Evolutionary conservation across 1,140 invertebrate species (phyloP), one percentile per base, ranked within the genome.

Genomic region (Sesamia nonagrioides): DNA sequence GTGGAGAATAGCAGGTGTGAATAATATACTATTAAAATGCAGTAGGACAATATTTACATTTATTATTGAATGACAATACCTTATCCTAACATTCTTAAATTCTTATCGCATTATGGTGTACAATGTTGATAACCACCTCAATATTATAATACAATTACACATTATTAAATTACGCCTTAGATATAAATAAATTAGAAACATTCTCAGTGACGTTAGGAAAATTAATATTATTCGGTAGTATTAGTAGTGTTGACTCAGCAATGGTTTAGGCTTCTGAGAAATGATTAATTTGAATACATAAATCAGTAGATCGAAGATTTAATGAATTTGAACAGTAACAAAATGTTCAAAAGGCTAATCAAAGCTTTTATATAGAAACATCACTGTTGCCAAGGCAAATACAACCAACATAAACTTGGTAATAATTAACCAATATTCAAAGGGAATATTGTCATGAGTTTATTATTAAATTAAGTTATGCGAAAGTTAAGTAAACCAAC

Each of bases 161-260:
- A 86, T 58, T 82, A 83, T 86, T 87, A 87, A 83, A 76, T 87
- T 90, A 90, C 73, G 82, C 61, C 88, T 90, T 91, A 90, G 71
- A 52, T 78, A 86, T 86, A 91, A 90, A 92, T 92, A 92, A 91
- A 89, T 92, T 83, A 82, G 54, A 81, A 40, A 79, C 48, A 66
- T 71, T 56, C 60, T 75, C 72, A 71, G 37, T 33, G 21, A 52
- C 27, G 69, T 11, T 9, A 56, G n/a, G 21, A 37, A 75, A 68
- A 77, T 52, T 75, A 63, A 54, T 68, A 54, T 54, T 66, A 68
- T 68, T 52, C 48, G 60, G 73, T 45, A 77, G 50, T n/a, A n/a
- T n/a, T n/a, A n/a, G n/a, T 61, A 63, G 71, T 40, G 11, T 66
- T 18, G 48, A 27, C 35, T 40, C 37, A 11, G 61, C 72, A 60